These are phyloP conservation scores for Cheilosia vernalis DNA, from an alignment of 2,888 invertebrate genomes.

Conservation along the genomic window DNA sequence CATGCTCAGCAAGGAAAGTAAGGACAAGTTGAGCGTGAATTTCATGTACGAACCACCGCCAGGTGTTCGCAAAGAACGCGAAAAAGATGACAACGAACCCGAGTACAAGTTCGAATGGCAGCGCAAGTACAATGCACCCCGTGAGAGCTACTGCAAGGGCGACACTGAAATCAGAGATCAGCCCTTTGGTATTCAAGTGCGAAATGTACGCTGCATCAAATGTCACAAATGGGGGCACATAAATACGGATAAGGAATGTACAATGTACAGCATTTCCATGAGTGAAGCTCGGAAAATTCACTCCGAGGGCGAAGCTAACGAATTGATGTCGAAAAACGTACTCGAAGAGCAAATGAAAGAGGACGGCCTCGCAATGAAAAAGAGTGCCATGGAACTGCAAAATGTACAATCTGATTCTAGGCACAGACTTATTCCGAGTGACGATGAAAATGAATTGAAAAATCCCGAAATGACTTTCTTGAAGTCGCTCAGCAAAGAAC, in stretches of 20 bases:
- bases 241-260: conserved; percentile 94
- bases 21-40: conserved; percentile 98
- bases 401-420: conserved; percentile 84
- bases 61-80: conserved; percentile 95
- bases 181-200: conserved; percentile 98
- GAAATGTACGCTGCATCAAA: conserved; percentile 99
- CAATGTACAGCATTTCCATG: conserved; percentile 93
- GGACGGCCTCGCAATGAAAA: conserved; percentile 94
- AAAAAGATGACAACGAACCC: conserved; percentile 96
- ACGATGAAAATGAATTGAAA: conserved; percentile 83
- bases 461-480: conserved; percentile 91
- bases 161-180: conserved; percentile 99
- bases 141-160: conserved; percentile 99
- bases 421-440: conserved; percentile 86
- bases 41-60: conserved; percentile 99
- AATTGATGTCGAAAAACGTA: conserved; percentile 86
- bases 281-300: conserved; percentile 91
- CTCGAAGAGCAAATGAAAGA: conserved; percentile 96
- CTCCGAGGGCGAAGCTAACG: conserved; percentile 86
- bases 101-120: conserved; percentile 99
- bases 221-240: conserved; percentile 99
- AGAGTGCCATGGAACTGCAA: conserved; percentile 87
- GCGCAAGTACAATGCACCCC: conserved; percentile 98
- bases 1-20: conserved; percentile 98
- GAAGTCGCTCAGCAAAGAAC: conserved; percentile 92